Conservation (phyloP, 37 sponge, comb jelly and placozoan genomes). For the Cladorhizidae sp. region DNA sequence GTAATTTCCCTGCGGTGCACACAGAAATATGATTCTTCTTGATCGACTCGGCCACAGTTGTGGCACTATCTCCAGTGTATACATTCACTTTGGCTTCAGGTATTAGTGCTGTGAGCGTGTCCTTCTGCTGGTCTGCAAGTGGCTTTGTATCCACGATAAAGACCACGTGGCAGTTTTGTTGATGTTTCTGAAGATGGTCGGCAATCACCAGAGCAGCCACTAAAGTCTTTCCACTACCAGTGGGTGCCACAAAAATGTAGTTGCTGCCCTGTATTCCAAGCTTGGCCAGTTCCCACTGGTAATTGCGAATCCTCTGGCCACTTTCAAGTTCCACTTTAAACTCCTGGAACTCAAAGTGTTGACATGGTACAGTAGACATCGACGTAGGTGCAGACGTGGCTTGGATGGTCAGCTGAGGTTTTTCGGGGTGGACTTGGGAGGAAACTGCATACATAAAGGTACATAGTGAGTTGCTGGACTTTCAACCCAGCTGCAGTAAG, state of each 20-base stretch:
- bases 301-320: slow-evolving; percentile 22
- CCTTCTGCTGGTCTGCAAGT: slow-evolving; percentile 68
- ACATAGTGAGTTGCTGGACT: not conserved
- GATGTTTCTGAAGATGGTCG: slow-evolving; percentile 30
- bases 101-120: slow-evolving; percentile 21
- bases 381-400: not conserved
- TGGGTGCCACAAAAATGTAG: slow-evolving; percentile 65
- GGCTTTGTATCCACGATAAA: slow-evolving; percentile 63
- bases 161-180: slow-evolving; percentile 13
- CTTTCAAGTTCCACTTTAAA: not conserved
- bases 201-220: slow-evolving; percentile 56
- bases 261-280: slow-evolving; percentile 62
- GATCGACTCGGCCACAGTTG: not conserved
- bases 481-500: too few relatives aligned
- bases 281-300: slow-evolving; percentile 58
- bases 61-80: slow-evolving; percentile 31
- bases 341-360: too few relatives aligned
- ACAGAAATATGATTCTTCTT: slow-evolving; percentile 41
- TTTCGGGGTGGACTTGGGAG: not conserved
- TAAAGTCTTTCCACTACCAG: slow-evolving; percentile 71
- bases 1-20: slow-evolving; percentile 72
- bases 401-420: not conserved
- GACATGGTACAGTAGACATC: not conserved
- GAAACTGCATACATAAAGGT: too few relatives aligned
- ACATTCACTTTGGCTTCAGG: slow-evolving; percentile 13